Evolutionary conservation across 2,797 vertebrate genomes (phyloP), one percentile per base, ranked within the genome.

Genomic region (Mormyrops attenuatus): DNA sequence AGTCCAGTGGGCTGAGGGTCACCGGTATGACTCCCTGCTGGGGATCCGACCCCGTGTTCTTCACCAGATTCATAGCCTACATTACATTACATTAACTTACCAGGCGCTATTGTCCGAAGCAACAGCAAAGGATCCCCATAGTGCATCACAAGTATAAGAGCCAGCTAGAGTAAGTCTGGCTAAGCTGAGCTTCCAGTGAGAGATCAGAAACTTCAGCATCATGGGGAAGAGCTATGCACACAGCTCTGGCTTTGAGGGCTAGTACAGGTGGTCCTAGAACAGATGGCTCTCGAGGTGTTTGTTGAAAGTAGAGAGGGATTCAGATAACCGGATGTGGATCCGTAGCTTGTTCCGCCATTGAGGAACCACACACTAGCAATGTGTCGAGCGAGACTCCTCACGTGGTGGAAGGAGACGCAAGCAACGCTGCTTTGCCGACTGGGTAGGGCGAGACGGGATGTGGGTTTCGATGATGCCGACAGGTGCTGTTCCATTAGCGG

Each of bases 1-100:
- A 93, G 93, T 53, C n/a, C 13, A 44, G 38, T 11, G 44, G 8
- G 38, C 73, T n/a, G 73, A 44, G 15, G 17, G 38, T 80, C 38
- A 41, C 73, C 73, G 15, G 13, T 80, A 17, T 73, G 66, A 34
- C 22, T 73, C 66, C 66, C 26, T 30, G 11, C 73, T 41, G 38
- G 73, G 15, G 17, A 44, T 15, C 15, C 2, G 6, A 80, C 73
- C 15, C 66, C 4, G 30, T 69, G 66, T 34, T 30, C 26, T 26
- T 34, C 9, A 30, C 63, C 66, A 69, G 66, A 34, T 15, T 69
- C 66, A 69, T 15, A 69, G 26, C 6, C 13, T 69, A 15, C 30
- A 34, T 69, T 69, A 69, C 9, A 34, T 34, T 69, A 69, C 13
- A 34, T 69, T 69, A 11, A 69, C 30, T 34, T 69, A 15, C 26